Percentiles rank a stretch among this genome's conserved stretches.
These are phyloP conservation scores for Nasonia oneida DNA, from an alignment of 2,888 invertebrate species.

Conservation along the genomic window DNA sequence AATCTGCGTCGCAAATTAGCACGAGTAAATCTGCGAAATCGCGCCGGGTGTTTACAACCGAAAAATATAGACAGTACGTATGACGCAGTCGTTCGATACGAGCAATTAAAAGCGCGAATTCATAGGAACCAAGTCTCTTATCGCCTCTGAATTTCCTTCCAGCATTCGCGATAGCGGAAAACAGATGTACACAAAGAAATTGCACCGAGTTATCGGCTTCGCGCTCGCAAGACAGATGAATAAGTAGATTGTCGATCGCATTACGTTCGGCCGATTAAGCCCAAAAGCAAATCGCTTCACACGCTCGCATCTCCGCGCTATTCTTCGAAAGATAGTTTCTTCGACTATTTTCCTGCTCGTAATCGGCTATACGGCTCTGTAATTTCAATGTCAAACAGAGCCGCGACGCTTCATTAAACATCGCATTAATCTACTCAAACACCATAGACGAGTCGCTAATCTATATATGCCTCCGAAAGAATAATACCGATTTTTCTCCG, in stretches of 20 bases:
- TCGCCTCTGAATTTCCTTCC: neutral
- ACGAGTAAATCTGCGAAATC: too few relatives aligned
- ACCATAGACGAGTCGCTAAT: too few relatives aligned
- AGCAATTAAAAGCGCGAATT: neutral
- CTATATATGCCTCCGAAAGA: too few relatives aligned
- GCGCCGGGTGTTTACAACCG: neutral
- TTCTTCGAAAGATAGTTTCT: too few relatives aligned
- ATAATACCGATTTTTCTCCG: too few relatives aligned
- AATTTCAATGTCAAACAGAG: neutral
- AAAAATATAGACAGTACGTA: neutral
- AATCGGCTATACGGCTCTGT: neutral
- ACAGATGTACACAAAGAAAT: neutral
- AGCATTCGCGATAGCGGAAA: neutral
- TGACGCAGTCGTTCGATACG: neutral
- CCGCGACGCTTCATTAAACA: neutral
- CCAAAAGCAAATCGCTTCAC: neutral
- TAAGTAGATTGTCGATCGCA: neutral
- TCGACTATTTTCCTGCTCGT: too few relatives aligned
- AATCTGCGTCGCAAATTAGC: neutral
- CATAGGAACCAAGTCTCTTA: neutral
- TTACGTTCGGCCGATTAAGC: neutral
- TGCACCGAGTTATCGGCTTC: neutral
- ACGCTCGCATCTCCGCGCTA: too few relatives aligned
- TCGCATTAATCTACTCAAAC: too few relatives aligned
- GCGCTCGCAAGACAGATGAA: neutral